These are phyloP conservation scores for Diaperis boleti DNA, from an alignment of 2,888 invertebrate species.

Conservation along the genomic window DNA sequence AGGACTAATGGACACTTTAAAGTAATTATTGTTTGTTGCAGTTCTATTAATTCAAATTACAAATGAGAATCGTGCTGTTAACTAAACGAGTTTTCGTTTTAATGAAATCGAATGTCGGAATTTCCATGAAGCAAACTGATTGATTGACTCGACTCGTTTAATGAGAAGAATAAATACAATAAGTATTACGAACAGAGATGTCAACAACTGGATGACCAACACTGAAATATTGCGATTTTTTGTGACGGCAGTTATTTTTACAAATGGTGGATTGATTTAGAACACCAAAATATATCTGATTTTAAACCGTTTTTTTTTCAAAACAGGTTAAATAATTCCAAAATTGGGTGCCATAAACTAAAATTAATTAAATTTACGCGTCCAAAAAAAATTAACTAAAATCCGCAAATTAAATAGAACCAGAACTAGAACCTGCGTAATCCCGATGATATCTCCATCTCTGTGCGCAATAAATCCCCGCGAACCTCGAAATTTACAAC, in stretches of 20 bases:
- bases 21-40: constrained; percentile 7
- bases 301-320: too few species aligned
- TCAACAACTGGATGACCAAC: too few species aligned
- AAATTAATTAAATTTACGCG: too few species aligned
- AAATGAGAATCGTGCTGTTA: neutral
- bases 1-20: constrained; percentile 3
- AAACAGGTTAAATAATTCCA: too few species aligned
- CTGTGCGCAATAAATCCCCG: constrained; percentile 10
- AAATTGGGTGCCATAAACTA: too few species aligned
- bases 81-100: neutral
- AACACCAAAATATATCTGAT: too few species aligned
- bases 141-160: constrained; percentile 1
- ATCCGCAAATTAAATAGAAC: too few species aligned
- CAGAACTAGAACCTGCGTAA: neutral
- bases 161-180: constrained; percentile 1
- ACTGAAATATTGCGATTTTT: too few species aligned
- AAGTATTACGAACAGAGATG: too few species aligned
- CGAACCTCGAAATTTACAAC: constrained; percentile 9
- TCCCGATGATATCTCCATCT: constrained; percentile 14
- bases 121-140: neutral
- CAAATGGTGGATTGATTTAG: too few species aligned
- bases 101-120: neutral
- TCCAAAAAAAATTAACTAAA: too few species aligned
- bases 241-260: too few species aligned
- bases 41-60: constrained; percentile 14